These are phyloP conservation scores for Cariama cristata DNA, from an alignment of 2,113 vertebrate species.

Conservation along the genomic window DNA sequence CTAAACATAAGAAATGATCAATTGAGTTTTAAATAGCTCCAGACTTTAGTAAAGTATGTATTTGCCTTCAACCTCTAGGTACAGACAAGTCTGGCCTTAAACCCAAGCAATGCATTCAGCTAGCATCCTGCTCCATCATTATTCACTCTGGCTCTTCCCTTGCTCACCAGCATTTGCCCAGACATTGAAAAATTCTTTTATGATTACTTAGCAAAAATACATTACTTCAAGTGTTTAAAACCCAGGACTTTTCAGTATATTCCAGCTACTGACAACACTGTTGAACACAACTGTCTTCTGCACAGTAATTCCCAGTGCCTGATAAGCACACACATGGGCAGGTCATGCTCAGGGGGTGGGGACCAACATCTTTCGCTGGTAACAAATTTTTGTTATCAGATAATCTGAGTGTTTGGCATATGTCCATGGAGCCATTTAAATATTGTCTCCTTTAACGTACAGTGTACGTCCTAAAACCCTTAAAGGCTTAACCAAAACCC, in stretches of 20 bases:
- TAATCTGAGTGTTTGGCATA: conserved; percentile 8
- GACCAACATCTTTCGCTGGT: neutral
- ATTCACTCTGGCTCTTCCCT: neutral
- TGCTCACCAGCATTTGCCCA: neutral
- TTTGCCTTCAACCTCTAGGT: neutral
- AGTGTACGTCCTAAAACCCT: neutral
- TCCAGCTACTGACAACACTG: neutral
- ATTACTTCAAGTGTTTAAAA: neutral
- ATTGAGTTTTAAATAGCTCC: neutral
- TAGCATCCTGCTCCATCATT: neutral
- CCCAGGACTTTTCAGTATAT: neutral
- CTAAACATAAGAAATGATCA: neutral
- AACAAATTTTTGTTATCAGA: neutral
- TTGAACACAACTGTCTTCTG: neutral
- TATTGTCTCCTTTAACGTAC: neutral
- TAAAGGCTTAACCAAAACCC: neutral
- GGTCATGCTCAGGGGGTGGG: neutral
- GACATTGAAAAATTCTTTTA: neutral
- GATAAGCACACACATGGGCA: accelerated
- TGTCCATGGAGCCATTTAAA: neutral
- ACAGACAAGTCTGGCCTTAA: neutral
- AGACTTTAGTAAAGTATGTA: neutral
- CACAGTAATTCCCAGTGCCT: neutral
- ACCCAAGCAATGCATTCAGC: neutral
- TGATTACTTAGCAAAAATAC: neutral